Percentiles rank a stretch among this genome's conserved stretches.
Conservation (phyloP, 2,888 invertebrate genomes). For the Calameuta idolon region DNA sequence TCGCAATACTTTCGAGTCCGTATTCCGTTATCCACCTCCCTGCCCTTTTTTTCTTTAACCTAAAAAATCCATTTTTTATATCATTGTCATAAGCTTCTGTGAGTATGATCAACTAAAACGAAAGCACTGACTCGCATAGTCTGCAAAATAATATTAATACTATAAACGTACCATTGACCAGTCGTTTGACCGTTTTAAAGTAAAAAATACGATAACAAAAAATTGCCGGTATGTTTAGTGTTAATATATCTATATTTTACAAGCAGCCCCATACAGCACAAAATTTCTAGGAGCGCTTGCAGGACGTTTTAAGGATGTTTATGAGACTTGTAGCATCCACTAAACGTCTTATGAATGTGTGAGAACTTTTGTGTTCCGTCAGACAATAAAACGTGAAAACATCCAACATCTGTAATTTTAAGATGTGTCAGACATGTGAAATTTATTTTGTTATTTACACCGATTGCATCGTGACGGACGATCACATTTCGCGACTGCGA, state of each 20-base stretch:
- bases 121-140: not conserved
- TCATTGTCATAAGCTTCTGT: no score
- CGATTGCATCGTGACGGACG: not conserved
- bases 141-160: not conserved
- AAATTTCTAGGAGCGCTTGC: not conserved
- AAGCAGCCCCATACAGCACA: not conserved
- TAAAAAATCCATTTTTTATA: not conserved
- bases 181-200: no score
- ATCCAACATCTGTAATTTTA: not conserved
- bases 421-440: not conserved
- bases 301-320: not conserved
- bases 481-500: not conserved
- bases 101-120: no score
- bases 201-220: no score
- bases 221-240: no score
- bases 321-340: not conserved
- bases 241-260: not conserved
- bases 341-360: not conserved
- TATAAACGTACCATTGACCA: no score
- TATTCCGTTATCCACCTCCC: not conserved
- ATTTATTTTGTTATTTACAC: not conserved
- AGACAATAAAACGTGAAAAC: not conserved
- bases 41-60: rapidly evolving
- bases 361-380: not conserved
- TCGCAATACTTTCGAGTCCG: not conserved